These are phyloP conservation scores for Drosophila merina DNA, from an alignment of 2,888 invertebrate species.

Conservation along the genomic window DNA sequence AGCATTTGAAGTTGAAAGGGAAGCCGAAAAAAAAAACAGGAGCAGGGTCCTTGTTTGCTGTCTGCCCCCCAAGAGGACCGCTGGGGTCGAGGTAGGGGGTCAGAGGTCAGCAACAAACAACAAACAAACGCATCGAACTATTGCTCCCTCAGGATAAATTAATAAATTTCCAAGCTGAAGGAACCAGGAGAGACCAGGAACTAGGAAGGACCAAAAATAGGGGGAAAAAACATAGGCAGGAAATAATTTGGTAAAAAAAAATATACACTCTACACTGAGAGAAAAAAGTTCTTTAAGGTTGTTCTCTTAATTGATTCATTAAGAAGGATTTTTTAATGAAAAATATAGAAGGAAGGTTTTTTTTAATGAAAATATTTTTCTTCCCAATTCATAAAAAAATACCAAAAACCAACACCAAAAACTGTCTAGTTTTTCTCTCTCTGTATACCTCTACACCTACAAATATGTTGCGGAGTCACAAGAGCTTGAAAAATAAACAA, in stretches of 20 bases:
- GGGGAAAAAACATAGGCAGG: conserved; percentile 1
- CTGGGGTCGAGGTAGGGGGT: conserved; percentile 2
- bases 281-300: background rate
- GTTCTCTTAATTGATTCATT: too few relatives aligned
- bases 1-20: conserved; percentile 73
- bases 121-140: conserved; percentile 63
- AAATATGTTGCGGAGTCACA: background rate
- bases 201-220: background rate
- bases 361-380: too few relatives aligned
- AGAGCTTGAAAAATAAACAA: conserved; percentile 46
- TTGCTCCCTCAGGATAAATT: conserved; percentile 77
- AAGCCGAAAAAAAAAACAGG: conserved; percentile 25
- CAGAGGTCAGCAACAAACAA: conserved; percentile 14
- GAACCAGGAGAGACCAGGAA: conserved; percentile 39
- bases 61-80: conserved; percentile 46
- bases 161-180: conserved; percentile 74
- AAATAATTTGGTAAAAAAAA: background rate
- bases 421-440: background rate
- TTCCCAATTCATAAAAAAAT: too few relatives aligned
- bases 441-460: background rate
- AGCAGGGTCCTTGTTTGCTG: conserved; percentile 56
- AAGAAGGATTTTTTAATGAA: too few relatives aligned
- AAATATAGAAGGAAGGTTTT: too few relatives aligned
- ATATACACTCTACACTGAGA: background rate
- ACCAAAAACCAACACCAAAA: too few relatives aligned